A percentile compares a stretch with the other conserved stretches of the same genome.
Evolutionary conservation across 2,797 vertebrate species (phyloP).

Genomic region (Onychomys leucogaster): DNA sequence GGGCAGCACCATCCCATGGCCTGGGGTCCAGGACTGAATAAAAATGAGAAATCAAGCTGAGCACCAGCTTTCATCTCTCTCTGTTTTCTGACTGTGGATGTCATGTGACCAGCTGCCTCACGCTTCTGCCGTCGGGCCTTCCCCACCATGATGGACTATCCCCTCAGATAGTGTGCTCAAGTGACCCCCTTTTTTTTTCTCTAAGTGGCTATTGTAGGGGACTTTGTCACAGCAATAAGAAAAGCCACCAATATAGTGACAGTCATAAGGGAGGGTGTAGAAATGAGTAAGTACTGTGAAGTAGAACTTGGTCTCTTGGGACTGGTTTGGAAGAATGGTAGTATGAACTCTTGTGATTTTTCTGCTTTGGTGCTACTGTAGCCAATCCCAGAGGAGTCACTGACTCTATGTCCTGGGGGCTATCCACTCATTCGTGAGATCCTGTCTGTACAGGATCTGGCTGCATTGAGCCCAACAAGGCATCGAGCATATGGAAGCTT

Average conservation of each 20-base stretch:
- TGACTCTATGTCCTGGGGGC: too few relatives aligned
- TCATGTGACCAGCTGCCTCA: neutral
- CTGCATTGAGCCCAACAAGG: neutral
- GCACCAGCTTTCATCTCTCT: neutral
- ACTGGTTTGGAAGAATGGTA: neutral
- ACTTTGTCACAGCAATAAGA: neutral
- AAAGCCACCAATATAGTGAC: neutral
- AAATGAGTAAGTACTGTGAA: neutral
- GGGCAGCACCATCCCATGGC: neutral
- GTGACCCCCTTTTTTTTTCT: too few relatives aligned
- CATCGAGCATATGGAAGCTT: neutral
- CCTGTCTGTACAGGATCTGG: neutral
- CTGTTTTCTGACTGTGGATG: neutral
- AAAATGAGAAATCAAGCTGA: neutral
- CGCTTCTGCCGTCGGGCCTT: accelerated
- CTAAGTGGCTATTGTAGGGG: too few relatives aligned
- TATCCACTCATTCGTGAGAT: neutral
- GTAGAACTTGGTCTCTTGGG: neutral
- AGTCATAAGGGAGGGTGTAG: neutral
- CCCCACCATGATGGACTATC: neutral
- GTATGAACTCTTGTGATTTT: accelerated
- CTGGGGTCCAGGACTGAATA: neutral
- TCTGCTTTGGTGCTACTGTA: accelerated
- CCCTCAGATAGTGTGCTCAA: neutral
- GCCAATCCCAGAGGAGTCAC: too few relatives aligned